Conservation (phyloP, 2,113 vertebrate genomes). For the Chamaetylas fuelleborni region DNA sequence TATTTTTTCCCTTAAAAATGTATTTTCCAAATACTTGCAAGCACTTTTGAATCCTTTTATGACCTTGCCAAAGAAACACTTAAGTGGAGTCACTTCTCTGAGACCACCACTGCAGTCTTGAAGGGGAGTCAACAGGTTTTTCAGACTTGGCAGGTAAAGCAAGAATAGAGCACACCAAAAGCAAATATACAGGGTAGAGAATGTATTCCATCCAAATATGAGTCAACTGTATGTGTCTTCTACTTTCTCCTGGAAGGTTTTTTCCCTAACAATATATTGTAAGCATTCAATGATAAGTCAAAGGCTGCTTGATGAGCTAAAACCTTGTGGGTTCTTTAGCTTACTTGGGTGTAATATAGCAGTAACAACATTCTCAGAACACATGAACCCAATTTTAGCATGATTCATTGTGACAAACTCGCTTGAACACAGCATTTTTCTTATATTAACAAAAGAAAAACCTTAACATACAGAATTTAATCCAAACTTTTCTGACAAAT, state of each 20-base stretch:
- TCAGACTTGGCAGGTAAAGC: neutral
- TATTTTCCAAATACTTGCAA: neutral
- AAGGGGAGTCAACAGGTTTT: neutral
- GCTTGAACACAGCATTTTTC: neutral
- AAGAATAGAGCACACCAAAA: neutral
- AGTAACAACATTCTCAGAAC: neutral
- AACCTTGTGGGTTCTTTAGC: neutral
- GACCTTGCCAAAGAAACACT: neutral
- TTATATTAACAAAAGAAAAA: neutral
- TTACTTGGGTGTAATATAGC: neutral
- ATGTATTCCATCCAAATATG: neutral
- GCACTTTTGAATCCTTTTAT: neutral
- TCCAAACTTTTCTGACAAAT: neutral
- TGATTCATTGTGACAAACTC: constrained; percentile 1
- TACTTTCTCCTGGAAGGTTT: neutral
- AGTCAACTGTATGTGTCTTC: neutral
- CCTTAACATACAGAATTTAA: neutral
- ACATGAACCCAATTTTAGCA: constrained; percentile 4
- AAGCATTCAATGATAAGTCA: neutral
- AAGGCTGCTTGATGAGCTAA: neutral
- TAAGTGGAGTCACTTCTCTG: neutral
- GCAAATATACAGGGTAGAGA: neutral
- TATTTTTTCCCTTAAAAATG: neutral
- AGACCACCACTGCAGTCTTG: neutral
- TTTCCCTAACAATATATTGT: neutral